These are phyloP conservation scores for Netelia melanura DNA, from an alignment of 2,888 invertebrate species.

Conservation along the genomic window DNA sequence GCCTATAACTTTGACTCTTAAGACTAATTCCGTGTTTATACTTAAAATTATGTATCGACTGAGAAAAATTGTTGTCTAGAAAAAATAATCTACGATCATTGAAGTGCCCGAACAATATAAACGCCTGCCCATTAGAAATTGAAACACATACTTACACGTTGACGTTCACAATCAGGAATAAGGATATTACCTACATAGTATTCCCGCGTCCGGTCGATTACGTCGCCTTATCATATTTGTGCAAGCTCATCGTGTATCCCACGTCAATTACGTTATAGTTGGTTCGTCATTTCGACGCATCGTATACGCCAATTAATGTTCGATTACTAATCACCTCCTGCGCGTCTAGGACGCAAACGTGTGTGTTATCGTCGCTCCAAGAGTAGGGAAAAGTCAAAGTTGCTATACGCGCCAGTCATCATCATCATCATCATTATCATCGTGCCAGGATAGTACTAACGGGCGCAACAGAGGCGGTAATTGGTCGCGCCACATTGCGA, in stretches of 20 bases:
- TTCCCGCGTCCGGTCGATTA: constrained; percentile 17
- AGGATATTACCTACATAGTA: not conserved
- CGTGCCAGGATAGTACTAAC: constrained; percentile 42
- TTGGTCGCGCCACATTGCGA: constrained; percentile 68
- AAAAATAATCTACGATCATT: constrained; percentile 2
- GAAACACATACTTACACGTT: not conserved
- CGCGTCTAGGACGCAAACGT: constrained; percentile 50
- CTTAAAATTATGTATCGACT: not conserved
- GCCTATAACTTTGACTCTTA: no score
- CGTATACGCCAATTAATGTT: constrained; percentile 58
- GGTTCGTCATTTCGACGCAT: constrained; percentile 3
- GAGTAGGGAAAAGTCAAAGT: constrained; percentile 54
- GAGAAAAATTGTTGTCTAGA: constrained; percentile 5
- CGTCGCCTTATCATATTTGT: constrained; percentile 31
- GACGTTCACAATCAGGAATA: constrained; percentile 7
- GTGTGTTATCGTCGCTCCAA: constrained; percentile 56
- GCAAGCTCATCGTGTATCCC: constrained; percentile 51
- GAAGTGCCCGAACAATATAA: not conserved
- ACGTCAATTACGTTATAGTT: constrained; percentile 51
- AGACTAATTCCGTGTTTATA: no score
- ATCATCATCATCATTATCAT: constrained; percentile 37
- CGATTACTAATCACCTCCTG: constrained; percentile 62
- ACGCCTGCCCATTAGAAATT: not conserved
- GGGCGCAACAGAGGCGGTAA: constrained; percentile 59
- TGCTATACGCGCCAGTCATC: constrained; percentile 48